Percentiles rank a stretch among this genome's conserved stretches.
phyloP scores from a whole-genome alignment of 2,797 vertebrate species.

The Mallotus villosus region DNA sequence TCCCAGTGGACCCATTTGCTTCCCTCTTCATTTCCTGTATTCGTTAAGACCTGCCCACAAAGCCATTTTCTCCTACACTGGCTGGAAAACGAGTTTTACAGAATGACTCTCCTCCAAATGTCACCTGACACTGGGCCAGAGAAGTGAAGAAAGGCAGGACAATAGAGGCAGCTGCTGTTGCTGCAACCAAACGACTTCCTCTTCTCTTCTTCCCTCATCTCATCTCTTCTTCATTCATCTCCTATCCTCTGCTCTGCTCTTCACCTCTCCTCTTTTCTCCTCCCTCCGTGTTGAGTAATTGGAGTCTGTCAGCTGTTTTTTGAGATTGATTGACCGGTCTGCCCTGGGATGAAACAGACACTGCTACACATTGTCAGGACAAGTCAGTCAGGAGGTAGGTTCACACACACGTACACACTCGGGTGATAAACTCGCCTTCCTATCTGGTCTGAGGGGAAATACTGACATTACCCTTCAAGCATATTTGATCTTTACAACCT shows the following conservation, averaged over 20 bases:
- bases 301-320: slow-evolving; percentile 43
- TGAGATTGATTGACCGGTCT: slow-evolving; percentile 63
- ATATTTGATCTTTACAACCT: not conserved
- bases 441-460: not conserved
- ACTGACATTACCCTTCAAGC: not conserved
- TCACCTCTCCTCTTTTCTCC: slow-evolving; percentile 22
- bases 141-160: no score
- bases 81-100: slow-evolving; percentile 25
- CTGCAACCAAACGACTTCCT: not conserved
- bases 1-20: slow-evolving; percentile 12
- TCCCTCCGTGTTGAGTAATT: slow-evolving; percentile 52
- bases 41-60: slow-evolving; percentile 19
- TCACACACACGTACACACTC: slow-evolving; percentile 38
- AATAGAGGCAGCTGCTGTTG: not conserved
- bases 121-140: not conserved
- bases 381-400: slow-evolving; percentile 54
- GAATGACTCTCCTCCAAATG: slow-evolving; percentile 18
- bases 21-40: slow-evolving; percentile 16
- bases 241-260: slow-evolving; percentile 13
- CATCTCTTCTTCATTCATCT: slow-evolving; percentile 13
- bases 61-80: slow-evolving; percentile 11
- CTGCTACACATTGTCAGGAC: slow-evolving; percentile 37
- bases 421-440: no score
- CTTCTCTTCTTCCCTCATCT: slow-evolving; percentile 10
- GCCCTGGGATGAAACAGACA: slow-evolving; percentile 44